A percentile compares a stretch with the other conserved stretches of the same genome.
phyloP scores from a whole-genome alignment of 2,113 vertebrate genomes.

The Muntiacus reevesi region DNA sequence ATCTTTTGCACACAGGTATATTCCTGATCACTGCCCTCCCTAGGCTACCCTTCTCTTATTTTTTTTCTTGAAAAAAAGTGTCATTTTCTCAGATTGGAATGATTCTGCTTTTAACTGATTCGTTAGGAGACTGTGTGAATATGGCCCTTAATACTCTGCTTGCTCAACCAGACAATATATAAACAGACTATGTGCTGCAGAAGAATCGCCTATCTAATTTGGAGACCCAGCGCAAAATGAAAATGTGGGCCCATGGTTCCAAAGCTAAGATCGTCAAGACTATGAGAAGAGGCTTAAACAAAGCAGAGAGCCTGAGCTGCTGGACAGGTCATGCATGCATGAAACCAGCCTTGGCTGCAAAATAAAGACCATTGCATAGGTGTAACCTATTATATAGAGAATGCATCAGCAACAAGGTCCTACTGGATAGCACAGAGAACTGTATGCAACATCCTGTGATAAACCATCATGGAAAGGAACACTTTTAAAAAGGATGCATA shows the following conservation, averaged over 20 bases:
- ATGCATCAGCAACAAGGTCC: neutral
- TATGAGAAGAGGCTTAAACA: neutral
- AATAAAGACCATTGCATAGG: neutral
- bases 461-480: neutral
- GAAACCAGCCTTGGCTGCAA: neutral
- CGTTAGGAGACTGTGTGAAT: neutral
- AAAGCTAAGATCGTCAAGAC: neutral
- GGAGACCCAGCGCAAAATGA: neutral
- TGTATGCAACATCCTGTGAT: neutral
- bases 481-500: neutral
- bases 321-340: accelerated
- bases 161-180: neutral
- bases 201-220: neutral
- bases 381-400: neutral
- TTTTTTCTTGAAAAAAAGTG: too few species aligned
- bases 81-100: neutral
- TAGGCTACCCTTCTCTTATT: neutral
- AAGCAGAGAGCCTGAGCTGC: neutral
- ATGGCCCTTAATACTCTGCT: neutral
- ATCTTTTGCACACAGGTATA: neutral
- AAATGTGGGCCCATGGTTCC: neutral
- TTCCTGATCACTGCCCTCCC: neutral
- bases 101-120: neutral
- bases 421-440: neutral
- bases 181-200: neutral